Base-by-base conservation (phyloP, 2,888 invertebrate genomes). In the Amiota communis region DNA sequence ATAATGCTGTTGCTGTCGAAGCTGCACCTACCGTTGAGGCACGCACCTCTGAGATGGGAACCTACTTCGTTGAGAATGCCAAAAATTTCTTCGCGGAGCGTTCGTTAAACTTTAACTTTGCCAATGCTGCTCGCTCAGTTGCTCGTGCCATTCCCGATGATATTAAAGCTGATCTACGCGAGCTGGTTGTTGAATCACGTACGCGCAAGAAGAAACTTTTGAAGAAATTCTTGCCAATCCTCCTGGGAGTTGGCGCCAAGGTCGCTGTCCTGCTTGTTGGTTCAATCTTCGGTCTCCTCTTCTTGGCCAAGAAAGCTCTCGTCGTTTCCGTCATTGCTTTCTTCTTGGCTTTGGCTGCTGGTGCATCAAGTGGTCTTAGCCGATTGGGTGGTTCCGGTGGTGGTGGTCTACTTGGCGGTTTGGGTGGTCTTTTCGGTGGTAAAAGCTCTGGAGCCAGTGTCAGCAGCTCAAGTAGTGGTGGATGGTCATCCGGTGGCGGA, bases 281-380 rank as follows among this genome's bases (percentile, higher is more conserved):
- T 70, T 90, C 91, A 36, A 91, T 92, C 88, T 90, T 93, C 85
- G 92, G 90, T 68, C 90, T 93, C 77, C 91, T 91, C 64, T 87
- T 93, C 76, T 87, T 93, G 81, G 93, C 93, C 80, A 93, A 93
- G 90, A 93, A 93, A 85, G 93, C 93, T 70, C 89, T 93, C 79
- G 83, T 93, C 77, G 91, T 91, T 1, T 92, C 92, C 9, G 85
- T 93, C 72, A 89, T 93, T 76, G 93, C 93, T 3, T 90, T 93
- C 79, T 91, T 92, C 80, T 89, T 93, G 80, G 92, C 92, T 23
- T 90, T 91, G 70, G 92, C 92, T 88, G 90, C 87, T 65, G 89
- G 89, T 70, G 85, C 90, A 9, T 85, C 88, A 69, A 88, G 88
- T 77, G 86, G 87, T 74, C 78, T 88, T 67, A 80, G 88, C 53